These are phyloP conservation scores for Accipiter virgatus DNA, from an alignment of 2,113 vertebrate species.

Conservation along the genomic window DNA sequence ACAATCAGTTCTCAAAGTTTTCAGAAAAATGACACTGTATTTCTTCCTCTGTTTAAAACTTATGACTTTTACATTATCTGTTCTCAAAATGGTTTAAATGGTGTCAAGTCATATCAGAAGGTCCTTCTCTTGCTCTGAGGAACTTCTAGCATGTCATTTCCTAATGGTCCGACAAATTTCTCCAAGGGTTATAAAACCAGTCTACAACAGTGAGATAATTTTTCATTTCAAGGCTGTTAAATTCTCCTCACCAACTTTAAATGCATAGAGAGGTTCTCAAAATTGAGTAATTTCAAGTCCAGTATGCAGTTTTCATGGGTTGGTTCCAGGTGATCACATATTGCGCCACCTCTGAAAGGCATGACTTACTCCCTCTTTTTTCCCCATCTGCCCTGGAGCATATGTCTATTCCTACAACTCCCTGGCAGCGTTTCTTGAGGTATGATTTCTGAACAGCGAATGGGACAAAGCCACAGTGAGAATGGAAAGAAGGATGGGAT, in stretches of 20 bases:
- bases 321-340: background rate
- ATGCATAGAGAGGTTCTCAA: background rate
- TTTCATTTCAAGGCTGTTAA: background rate
- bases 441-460: background rate
- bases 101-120: background rate
- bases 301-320: background rate
- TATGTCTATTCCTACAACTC: background rate
- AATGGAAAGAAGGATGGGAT: background rate
- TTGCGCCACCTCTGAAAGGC: background rate
- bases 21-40: background rate
- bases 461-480: background rate
- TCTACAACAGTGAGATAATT: background rate
- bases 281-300: background rate
- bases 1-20: background rate
- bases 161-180: background rate
- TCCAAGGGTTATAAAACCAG: background rate
- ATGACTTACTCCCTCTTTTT: background rate
- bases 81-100: background rate
- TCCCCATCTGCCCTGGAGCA: constrained; percentile 6
- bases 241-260: background rate
- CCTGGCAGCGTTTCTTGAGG: background rate
- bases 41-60: background rate
- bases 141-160: background rate
- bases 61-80: background rate
- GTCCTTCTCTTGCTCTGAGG: background rate